Base-by-base conservation (phyloP, 1,140 invertebrate species). In the Druon quercuslanigerum region DNA sequence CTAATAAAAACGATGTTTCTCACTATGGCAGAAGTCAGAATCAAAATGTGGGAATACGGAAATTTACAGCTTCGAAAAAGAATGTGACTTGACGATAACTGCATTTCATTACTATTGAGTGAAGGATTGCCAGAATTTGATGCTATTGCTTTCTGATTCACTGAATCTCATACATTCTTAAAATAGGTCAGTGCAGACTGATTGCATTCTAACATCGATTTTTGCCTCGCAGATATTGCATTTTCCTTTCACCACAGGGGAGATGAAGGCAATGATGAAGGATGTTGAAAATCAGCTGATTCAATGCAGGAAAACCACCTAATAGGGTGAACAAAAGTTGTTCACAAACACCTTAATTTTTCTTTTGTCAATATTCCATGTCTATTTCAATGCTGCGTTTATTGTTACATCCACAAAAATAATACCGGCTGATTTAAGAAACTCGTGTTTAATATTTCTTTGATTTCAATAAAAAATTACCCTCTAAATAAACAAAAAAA, bases 171-270 rank as follows among this genome's bases (percentile, higher is more conserved):
- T 16, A 40, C 25, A 66, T 33, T 66, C 60, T 40, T 40, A 40
- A 66, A 66, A 66, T 66, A 66, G 60, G 25, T 66, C 60, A 46
- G 20, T 66, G 33, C 25, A 66, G 60, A 40, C 60, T 66, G 60
- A 66, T 66, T 66, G 40, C 60, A 66, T 66, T 66, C 60, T 66
- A 66, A 66, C 60, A 66, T 66, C 25, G 60, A 66, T 66, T 66
- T 66, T 25, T 66, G 33, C 25, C 8, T 13, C 25, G 9, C 14
- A 46, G 60, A 46, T 40, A 25, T 54, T 66, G 25, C 40, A 13
- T 66, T 66, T 46, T 66, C 25, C 60, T 66, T 60, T 40, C 33
- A 16, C 60, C 25, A 46, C 60, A 66, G n/a, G 60, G 25, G 60
- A 66, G 20, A 66, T 66, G 25, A 66, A 46, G 60, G 46, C 60